These are phyloP conservation scores for Bettongia penicillata DNA, from an alignment of 2,113 vertebrate species.

Conservation along the genomic window DNA sequence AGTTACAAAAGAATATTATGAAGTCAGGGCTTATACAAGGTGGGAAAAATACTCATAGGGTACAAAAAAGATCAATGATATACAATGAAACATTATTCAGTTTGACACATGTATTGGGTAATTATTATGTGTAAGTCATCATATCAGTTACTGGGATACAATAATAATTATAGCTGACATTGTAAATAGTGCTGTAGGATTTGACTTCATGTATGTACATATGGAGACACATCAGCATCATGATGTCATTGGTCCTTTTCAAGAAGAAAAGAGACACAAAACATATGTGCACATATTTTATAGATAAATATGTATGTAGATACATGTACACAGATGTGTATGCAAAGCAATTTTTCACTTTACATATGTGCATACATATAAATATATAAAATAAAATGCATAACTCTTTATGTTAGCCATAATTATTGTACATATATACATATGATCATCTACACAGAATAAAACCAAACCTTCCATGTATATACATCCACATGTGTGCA, in stretches of 20 bases:
- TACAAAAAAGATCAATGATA: too few species aligned
- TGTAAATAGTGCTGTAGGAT: neutral
- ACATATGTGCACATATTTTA: too few species aligned
- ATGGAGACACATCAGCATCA: neutral
- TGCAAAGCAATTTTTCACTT: neutral
- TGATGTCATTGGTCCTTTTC: too few species aligned
- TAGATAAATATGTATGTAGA: too few species aligned
- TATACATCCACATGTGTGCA: too few species aligned
- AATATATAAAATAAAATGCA: too few species aligned
- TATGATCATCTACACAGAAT: too few species aligned
- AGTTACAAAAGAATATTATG: neutral
- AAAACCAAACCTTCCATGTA: too few species aligned
- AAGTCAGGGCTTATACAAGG: neutral
- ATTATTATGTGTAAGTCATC: neutral
- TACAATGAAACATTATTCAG: neutral
- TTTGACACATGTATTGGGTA: neutral
- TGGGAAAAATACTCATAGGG: neutral
- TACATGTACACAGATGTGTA: neutral
- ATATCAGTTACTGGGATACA: neutral
- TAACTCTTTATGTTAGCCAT: too few species aligned
- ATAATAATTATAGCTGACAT: neutral
- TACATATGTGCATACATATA: too few species aligned
- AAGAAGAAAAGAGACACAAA: too few species aligned
- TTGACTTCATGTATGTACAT: neutral
- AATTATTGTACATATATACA: too few species aligned